phyloP scores from a whole-genome alignment of 1,140 invertebrate genomes.

The Sitophilus oryzae region DNA sequence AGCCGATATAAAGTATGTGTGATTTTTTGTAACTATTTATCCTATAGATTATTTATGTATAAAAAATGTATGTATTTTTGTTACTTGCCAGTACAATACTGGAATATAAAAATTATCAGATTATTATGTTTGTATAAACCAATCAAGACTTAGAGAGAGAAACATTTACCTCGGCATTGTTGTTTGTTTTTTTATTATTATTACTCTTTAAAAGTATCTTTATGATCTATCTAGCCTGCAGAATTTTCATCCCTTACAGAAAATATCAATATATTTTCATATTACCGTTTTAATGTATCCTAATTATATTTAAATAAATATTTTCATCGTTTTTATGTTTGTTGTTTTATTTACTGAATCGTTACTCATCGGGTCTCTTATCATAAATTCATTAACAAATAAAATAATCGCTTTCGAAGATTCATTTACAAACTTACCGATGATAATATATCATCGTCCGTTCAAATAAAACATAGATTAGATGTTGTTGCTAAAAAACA shows the following conservation, averaged over 20 bases:
- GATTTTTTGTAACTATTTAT: slow-evolving; percentile 43
- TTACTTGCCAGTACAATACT: slow-evolving; percentile 32
- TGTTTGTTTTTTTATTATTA: slow-evolving; percentile 1
- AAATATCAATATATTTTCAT: slow-evolving; percentile 45
- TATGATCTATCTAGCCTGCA: slow-evolving; percentile 7
- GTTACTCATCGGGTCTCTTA: slow-evolving; percentile 16
- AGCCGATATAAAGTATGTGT: slow-evolving; percentile 43
- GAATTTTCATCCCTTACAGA: slow-evolving; percentile 27
- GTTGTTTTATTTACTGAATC: slow-evolving; percentile 17
- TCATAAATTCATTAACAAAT: slow-evolving; percentile 7
- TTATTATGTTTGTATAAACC: slow-evolving; percentile 20
- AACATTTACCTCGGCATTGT: no score
- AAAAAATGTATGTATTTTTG: slow-evolving; percentile 44
- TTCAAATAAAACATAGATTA: neutral
- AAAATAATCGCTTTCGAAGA: neutral
- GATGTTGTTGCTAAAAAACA: neutral
- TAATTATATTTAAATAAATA: slow-evolving; percentile 45
- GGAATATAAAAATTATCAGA: slow-evolving; percentile 37
- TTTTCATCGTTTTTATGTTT: slow-evolving; percentile 40
- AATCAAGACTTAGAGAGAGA: no score
- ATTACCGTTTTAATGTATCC: slow-evolving; percentile 46
- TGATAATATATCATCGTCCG: no score
- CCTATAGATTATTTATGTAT: slow-evolving; percentile 43
- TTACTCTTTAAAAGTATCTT: slow-evolving; percentile 10
- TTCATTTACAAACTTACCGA: no score